These are phyloP conservation scores for Napeogenes inachia DNA, from an alignment of 2,888 invertebrate species.

Conservation along the genomic window DNA sequence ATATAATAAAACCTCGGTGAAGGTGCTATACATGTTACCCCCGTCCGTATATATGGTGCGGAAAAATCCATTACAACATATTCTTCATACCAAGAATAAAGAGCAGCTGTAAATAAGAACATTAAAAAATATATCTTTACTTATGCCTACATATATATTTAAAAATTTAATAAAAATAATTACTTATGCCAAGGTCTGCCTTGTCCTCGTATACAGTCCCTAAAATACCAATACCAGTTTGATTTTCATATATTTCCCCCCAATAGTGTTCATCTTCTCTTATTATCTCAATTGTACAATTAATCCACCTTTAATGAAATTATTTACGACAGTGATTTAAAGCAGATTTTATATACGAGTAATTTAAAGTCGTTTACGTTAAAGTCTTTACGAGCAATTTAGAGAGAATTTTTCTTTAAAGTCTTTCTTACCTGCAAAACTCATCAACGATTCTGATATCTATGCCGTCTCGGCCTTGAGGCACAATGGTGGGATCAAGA, in stretches of 20 bases:
- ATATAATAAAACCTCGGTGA: slow-evolving; percentile 66
- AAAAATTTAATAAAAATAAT: not conserved
- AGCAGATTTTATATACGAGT: not conserved
- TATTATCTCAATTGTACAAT: slow-evolving; percentile 65
- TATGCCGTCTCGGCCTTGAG: slow-evolving; percentile 73
- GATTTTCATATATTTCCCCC: slow-evolving; percentile 82
- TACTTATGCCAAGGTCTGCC: slow-evolving; percentile 80
- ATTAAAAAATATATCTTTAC: not conserved
- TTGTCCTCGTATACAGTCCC: slow-evolving; percentile 79
- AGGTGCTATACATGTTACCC: slow-evolving; percentile 83
- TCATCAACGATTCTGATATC: slow-evolving; percentile 69
- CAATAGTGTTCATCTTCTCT: slow-evolving; percentile 79
- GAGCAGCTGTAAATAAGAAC: slow-evolving; percentile 50
- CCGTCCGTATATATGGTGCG: slow-evolving; percentile 77
- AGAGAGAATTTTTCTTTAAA: too few species aligned
- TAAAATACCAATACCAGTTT: slow-evolving; percentile 80
- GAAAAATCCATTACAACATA: slow-evolving; percentile 80
- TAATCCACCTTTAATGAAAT: slow-evolving; percentile 57
- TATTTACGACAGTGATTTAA: slow-evolving; percentile 2
- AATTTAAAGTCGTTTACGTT: too few species aligned
- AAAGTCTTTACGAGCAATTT: too few species aligned
- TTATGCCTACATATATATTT: not conserved
- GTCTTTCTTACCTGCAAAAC: slow-evolving; percentile 64
- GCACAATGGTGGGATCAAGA: slow-evolving; percentile 46
- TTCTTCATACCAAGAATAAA: slow-evolving; percentile 80